Base-by-base conservation (phyloP, 2,113 vertebrate species). In the Callochromis pleurospilus region DNA sequence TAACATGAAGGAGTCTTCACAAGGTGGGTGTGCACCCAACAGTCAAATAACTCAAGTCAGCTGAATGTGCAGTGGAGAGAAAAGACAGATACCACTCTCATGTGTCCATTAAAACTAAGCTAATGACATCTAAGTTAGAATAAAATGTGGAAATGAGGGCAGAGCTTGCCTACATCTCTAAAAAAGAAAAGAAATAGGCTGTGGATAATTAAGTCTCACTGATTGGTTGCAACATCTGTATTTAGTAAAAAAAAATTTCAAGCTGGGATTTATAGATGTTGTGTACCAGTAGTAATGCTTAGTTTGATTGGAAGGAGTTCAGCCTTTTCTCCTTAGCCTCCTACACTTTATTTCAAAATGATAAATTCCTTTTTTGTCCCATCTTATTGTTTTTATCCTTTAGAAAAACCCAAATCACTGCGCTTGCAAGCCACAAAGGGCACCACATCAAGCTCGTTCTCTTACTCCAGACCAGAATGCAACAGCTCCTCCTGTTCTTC, bases 381-480 rank as follows among this genome's bases (percentile, higher is more conserved):
- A 5, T 60, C 19, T 75, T 19, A 6, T 77, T 88, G n/a, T 65
- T 81, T 83, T 36, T 36, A 13, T 86, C 29, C 45, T 80, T 38
- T 62, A 94, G 94, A 85, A 56, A 93, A 81, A 83, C 9, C 73
- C 60, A 82, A 55, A 91, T 38, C 73, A n/a, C 14, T 56, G 19
- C 7, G 7, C 55, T 47, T 33, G 29, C 86, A 93, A 26, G 14
- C 82, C 14, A 19, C 47, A 24, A 87, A 89, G 38, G 85, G n/a
- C 77, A 21, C n/a, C 2, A 29, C 31, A 47, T 36, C 70, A 54
- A 83, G 26, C 49, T 31, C 81, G 3, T n/a, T 56, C 56, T 26
- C 70, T 14, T 75, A 24, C 79, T 47, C 68, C 26, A 87, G 65
- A 55, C 53, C 29, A 60, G 83, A 85, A 40, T 36, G 26, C 26